Evolutionary conservation across 2,888 invertebrate species (phyloP).

Genomic region (Leptothorax acervorum): DNA sequence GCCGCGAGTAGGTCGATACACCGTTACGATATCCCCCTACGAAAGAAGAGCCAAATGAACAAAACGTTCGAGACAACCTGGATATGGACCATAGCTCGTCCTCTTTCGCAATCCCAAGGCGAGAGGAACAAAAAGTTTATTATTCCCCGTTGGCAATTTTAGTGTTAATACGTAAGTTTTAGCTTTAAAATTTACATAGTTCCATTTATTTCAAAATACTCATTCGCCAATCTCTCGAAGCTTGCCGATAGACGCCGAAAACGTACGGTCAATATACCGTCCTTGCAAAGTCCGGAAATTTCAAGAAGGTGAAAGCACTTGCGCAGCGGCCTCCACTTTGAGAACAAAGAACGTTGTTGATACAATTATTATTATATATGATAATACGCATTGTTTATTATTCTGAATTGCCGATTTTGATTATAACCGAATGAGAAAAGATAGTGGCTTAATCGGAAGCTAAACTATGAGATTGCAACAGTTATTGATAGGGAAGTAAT

Average conservation of each 20-base stretch:
- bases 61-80: conserved; percentile 75
- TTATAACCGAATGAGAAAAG: conserved; percentile 4
- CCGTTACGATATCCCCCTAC: conserved; percentile 79
- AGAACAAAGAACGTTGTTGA: background rate
- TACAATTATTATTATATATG: background rate
- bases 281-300: background rate
- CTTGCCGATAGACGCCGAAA: conserved; percentile 37
- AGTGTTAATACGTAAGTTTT: conserved; percentile 70
- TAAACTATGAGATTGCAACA: background rate
- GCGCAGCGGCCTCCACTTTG: background rate
- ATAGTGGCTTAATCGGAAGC: background rate
- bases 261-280: background rate
- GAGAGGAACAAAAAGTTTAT: conserved; percentile 76
- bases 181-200: conserved; percentile 71
- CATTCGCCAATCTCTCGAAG: conserved; percentile 54
- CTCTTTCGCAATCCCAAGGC: conserved; percentile 68
- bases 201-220: conserved; percentile 67
- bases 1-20: conserved; percentile 80
- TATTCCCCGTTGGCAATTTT: conserved; percentile 73
- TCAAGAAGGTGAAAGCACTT: background rate
- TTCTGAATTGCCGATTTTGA: background rate
- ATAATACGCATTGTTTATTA: background rate
- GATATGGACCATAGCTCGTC: conserved; percentile 74
- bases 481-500: conserved; percentile 2
- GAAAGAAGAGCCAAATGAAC: conserved; percentile 76